Percentiles rank a stretch among this genome's conserved stretches.
Evolutionary conservation across 2,113 vertebrate species (phyloP).

Genomic region (Rhabdornis inornatus): DNA sequence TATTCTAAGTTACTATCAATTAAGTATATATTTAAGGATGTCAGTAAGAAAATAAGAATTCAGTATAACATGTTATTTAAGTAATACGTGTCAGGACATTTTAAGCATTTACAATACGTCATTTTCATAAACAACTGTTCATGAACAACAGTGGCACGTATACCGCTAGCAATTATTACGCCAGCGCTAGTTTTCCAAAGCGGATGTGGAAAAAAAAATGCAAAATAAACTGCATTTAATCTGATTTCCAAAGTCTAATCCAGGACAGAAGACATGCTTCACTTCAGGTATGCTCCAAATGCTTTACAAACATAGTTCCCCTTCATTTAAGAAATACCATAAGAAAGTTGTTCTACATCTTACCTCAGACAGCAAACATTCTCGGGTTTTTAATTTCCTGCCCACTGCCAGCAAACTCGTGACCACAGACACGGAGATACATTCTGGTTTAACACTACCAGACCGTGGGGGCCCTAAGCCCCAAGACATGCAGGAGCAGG

Average conservation of each 20-base stretch:
- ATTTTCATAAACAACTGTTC: not conserved
- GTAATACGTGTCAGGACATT: not conserved
- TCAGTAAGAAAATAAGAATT: not conserved
- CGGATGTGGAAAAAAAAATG: fast-evolving
- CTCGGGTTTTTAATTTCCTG: fast-evolving
- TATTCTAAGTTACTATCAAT: not conserved
- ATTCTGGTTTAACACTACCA: fast-evolving
- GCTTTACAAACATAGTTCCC: not conserved
- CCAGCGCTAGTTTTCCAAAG: not conserved
- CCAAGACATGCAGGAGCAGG: fast-evolving
- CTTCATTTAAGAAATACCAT: not conserved
- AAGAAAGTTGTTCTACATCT: not conserved
- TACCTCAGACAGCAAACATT: not conserved
- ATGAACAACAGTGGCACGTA: not conserved
- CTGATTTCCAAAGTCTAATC: not conserved
- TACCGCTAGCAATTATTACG: not conserved
- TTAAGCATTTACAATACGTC: not conserved
- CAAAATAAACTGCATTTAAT: not conserved
- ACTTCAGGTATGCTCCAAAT: not conserved
- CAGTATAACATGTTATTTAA: not conserved
- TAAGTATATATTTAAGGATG: not conserved
- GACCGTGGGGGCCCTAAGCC: fast-evolving
- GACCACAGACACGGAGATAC: fast-evolving
- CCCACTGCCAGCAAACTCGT: fast-evolving
- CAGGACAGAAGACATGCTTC: fast-evolving